Evolutionary conservation across 2,888 invertebrate species (phyloP).

Genomic region (Lochmaea crataegi): DNA sequence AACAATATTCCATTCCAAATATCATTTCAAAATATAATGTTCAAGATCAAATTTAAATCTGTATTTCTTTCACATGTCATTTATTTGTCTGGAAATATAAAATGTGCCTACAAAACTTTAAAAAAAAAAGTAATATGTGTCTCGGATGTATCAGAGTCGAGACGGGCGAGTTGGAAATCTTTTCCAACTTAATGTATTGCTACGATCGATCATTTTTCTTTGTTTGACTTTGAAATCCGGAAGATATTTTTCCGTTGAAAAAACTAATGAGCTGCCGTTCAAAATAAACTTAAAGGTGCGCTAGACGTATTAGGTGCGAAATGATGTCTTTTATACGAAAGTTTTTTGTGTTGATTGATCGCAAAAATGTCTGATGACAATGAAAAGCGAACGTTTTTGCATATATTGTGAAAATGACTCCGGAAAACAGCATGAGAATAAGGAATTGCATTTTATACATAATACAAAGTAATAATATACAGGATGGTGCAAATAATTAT

Average conservation of each 20-base stretch:
- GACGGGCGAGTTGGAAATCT: neutral
- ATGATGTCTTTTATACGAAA: neutral
- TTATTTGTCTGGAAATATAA: no score
- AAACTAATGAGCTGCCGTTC: constrained; percentile 13
- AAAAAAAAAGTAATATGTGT: neutral
- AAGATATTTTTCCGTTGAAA: neutral
- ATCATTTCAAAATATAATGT: no score
- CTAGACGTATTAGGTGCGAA: constrained; percentile 2
- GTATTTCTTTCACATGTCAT: no score
- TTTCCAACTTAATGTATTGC: neutral
- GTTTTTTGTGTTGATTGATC: neutral
- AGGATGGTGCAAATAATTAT: no score
- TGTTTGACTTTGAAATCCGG: constrained; percentile 8
- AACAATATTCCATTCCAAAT: no score
- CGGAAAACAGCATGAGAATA: neutral
- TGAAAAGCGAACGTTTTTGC: neutral
- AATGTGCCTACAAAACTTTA: neutral
- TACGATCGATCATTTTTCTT: constrained; percentile 7
- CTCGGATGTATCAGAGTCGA: neutral
- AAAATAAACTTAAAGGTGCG: neutral
- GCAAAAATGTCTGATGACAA: neutral
- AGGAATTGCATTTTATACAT: neutral
- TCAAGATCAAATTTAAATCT: no score
- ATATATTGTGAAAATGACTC: neutral
- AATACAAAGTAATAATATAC: neutral